Evolutionary conservation across 2,888 invertebrate genomes (phyloP), one percentile per base, ranked within the genome.

Genomic region (Aphidius colemani): DNA sequence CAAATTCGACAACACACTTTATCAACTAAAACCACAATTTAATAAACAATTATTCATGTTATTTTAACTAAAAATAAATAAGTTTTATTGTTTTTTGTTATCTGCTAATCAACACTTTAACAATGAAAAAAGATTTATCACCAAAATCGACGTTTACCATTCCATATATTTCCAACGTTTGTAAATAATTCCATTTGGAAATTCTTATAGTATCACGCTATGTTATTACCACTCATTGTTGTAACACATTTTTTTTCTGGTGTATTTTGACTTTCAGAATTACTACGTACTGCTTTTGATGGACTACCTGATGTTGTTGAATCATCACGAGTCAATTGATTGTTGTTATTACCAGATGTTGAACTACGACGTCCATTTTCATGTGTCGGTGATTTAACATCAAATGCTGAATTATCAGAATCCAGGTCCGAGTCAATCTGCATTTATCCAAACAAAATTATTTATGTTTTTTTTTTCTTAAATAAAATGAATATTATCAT

Each of bases 381-480:
- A n/a, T 85, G 77, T 8, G 83, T 81, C 48, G 85, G 84, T 48
- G 85, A 85, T 68, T 87, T 84, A 8, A 86, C 86, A 72, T 88
- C 87, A 75, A 87, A 87, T n/a, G 86, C 85, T 67, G 86, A 85
- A 65, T 85, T 85, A 72, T 88, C 88, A 73, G 87, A 86, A 71
- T 88, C 88, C 66, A 88, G 82, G 77, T 88, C 88, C 65, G 86
- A 85, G 75, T 88, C 88, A 71, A 87, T 83, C 85, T 88, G 84
- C 13, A 83, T 80, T 41, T 59, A 43, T 9, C 30, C 30, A 30
- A 30, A 50, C 13, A 66, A 46, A 63, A 62, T 53, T 44, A 11
- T 18, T 59, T 18, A 13, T 13, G 39, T 40, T 8, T 11, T 40
- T 48, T 13, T 13, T 18, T 11, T 44, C 5, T 30, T 30, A 30